phyloP scores from a whole-genome alignment of 2,797 vertebrate genomes.

The Macropus fuliginosus region DNA sequence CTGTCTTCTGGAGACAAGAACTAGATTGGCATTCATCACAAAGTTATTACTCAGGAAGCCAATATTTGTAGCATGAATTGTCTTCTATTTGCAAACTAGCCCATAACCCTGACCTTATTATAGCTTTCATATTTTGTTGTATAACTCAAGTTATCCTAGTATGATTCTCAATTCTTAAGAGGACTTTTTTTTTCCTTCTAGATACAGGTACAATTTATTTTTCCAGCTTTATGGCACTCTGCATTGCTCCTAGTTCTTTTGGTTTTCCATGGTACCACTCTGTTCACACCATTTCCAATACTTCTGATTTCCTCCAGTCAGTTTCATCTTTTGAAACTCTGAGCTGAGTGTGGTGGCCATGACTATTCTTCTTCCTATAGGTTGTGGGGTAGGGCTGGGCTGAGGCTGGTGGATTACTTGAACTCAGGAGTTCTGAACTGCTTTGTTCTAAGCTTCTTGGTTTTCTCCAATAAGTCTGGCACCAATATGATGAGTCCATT shows the following conservation, averaged over 20 bases:
- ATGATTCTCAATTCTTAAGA: constrained; percentile 39
- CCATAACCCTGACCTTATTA: constrained; percentile 47
- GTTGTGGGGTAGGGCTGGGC: too few species aligned
- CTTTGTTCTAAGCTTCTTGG: not conserved
- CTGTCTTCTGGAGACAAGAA: not conserved
- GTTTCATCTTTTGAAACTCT: not conserved
- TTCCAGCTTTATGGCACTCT: not conserved
- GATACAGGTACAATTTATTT: constrained; percentile 2
- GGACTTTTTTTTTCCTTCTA: constrained; percentile 3
- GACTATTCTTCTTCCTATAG: not conserved
- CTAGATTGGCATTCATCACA: not conserved
- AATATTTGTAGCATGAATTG: constrained; percentile 47
- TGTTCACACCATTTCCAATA: not conserved
- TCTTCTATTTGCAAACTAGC: constrained; percentile 61
- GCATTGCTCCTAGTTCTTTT: not conserved
- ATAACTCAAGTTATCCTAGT: constrained; percentile 30
- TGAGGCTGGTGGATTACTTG: not conserved
- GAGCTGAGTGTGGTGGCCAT: not conserved
- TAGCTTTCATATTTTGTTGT: constrained; percentile 35
- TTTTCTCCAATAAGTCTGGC: not conserved
- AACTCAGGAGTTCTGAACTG: not conserved
- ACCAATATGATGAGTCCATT: not conserved
- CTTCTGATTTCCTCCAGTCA: not conserved
- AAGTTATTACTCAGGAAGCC: constrained; percentile 50
- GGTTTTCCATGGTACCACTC: not conserved